Base-by-base conservation (phyloP, 2,113 vertebrate genomes). In the Oenanthe oenanthe region DNA sequence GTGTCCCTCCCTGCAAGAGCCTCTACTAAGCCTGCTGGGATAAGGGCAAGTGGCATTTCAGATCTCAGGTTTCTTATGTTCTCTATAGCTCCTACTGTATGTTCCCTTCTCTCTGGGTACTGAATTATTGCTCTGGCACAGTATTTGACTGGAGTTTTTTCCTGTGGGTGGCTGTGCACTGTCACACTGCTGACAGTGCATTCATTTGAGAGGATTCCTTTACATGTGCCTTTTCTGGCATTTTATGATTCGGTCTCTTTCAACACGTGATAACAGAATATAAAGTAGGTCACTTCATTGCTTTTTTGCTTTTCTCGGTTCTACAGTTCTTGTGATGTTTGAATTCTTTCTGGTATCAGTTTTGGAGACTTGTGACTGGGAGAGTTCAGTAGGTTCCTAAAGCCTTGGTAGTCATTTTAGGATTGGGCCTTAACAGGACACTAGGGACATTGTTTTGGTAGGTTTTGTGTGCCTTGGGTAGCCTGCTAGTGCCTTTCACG, bases 271-370 rank as follows among this genome's bases (percentile, higher is more conserved):
- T 83, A 67, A 50, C 45, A 60, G 43, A 88, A 74, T 88, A 72
- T 78, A 90, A 96, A 97, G 45, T 94, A 89, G 91, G 81, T 96
- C 93, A 92, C 67, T 87, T 86, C 36, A 73, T 87, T 94, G 92
- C 84, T 47, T 43, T 62, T 75, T 66, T 72, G 58, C 67, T 93
- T 89, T 77, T 92, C 70, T 88, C 4, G 0, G 14, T 91, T 91
- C 71, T 94, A 58, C 66, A 62, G 62, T 54, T 88, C 62, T 85
- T 91, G 26, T 70, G 77, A 91, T 95, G 40, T 93, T 89, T n/a
- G 50, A 72, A 57, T 93, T 92, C 47, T 74, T 51, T 73, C 61
- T 75, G 45, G 40, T 77, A 62, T 20, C 53, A 9, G n/a, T 85
- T 92, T 70, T 84, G 73, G 86, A 87, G 68, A 63, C 68, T 86